Conservation (phyloP, 2,113 vertebrate genomes). For the Leucopternis melanops region DNA sequence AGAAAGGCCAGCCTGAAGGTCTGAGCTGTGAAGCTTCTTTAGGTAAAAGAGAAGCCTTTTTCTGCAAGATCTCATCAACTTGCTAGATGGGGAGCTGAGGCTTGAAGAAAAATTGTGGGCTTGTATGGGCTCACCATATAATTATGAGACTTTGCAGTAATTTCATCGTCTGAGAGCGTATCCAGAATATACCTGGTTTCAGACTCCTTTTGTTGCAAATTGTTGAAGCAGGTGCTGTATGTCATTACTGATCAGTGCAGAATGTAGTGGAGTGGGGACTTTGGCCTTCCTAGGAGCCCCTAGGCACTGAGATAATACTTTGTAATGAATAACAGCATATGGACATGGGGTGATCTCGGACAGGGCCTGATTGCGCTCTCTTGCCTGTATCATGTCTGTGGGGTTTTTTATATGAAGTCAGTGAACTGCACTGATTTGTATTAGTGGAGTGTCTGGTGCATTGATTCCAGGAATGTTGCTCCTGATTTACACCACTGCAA, state of each 20-base stretch:
- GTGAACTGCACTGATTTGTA: neutral
- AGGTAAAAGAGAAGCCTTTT: neutral
- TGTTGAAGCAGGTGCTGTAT: slow-evolving; percentile 20
- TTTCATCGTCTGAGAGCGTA: neutral
- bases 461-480: neutral
- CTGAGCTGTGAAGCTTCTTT: neutral
- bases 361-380: neutral
- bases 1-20: neutral
- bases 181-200: neutral
- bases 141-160: neutral
- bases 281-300: slow-evolving; percentile 2
- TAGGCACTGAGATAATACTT: slow-evolving; percentile 13
- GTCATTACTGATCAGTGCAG: slow-evolving; percentile 8
- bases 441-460: neutral
- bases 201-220: neutral
- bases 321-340: slow-evolving; percentile 18
- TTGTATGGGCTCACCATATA: neutral
- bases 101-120: neutral
- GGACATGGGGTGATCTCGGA: neutral
- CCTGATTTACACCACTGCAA: neutral
- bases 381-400: neutral
- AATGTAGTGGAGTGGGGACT: neutral
- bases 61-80: neutral
- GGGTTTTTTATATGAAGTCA: neutral
- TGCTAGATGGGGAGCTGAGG: neutral